Conservation (phyloP, 1,140 invertebrate species). For the Listronotus oregonensis region DNA sequence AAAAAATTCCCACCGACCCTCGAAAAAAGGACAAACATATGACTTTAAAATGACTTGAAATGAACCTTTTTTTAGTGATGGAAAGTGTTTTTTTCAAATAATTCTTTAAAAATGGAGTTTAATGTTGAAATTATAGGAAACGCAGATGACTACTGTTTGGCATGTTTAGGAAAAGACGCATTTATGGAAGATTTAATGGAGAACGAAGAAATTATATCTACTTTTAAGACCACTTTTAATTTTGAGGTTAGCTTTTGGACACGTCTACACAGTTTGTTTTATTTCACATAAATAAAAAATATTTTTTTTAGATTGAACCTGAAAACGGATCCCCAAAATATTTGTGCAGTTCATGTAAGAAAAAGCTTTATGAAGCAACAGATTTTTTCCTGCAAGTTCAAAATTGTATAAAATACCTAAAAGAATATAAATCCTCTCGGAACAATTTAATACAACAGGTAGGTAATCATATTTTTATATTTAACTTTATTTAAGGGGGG, state of each 20-base stretch:
- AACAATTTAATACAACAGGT: slow-evolving; percentile 4
- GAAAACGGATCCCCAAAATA: slow-evolving; percentile 3
- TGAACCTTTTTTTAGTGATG: too few species aligned
- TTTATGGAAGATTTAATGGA: slow-evolving; percentile 6
- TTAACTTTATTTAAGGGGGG: neutral
- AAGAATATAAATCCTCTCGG: neutral
- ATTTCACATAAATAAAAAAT: slow-evolving; percentile 8
- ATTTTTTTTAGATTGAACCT: slow-evolving; percentile 20
- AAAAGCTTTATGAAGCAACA: slow-evolving; percentile 6
- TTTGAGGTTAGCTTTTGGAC: slow-evolving; percentile 28
- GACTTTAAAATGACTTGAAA: too few species aligned
- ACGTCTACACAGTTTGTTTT: slow-evolving; percentile 34
- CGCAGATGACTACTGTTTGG: slow-evolving; percentile 16
- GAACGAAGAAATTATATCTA: neutral
- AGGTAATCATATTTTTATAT: neutral
- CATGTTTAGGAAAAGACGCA: slow-evolving; percentile 11
- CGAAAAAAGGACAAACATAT: too few species aligned
- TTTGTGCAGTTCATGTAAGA: slow-evolving; percentile 17
- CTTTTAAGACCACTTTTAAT: slow-evolving; percentile 24
- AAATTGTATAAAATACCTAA: slow-evolving; percentile 15
- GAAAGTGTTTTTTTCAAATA: neutral
- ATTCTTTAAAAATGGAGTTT: slow-evolving; percentile 1
- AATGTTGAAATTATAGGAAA: neutral
- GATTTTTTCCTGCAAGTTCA: slow-evolving; percentile 20
- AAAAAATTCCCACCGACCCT: too few species aligned